A percentile compares a stretch with the other conserved stretches of the same genome.
These are phyloP conservation scores for Lophochroa leadbeateri DNA, from an alignment of 2,113 vertebrate genomes.

Conservation along the genomic window DNA sequence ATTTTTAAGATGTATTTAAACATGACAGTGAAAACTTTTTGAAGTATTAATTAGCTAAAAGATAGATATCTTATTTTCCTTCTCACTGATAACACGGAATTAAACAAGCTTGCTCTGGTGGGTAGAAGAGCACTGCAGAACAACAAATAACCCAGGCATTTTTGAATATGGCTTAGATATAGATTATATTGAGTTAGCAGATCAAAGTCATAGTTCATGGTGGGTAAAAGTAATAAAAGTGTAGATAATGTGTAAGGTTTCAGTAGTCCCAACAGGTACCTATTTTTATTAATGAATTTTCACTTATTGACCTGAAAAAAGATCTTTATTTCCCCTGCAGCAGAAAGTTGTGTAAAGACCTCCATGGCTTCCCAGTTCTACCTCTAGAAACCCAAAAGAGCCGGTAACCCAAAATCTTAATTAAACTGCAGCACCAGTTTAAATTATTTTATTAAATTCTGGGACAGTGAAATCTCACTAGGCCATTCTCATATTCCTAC, in stretches of 20 bases:
- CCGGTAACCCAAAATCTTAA: not conserved
- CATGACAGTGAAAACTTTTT: not conserved
- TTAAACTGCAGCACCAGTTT: not conserved
- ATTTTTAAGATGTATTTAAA: not conserved
- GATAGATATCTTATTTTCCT: not conserved
- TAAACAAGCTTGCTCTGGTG: not conserved
- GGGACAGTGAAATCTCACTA: conserved; percentile 43
- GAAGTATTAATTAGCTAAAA: not conserved
- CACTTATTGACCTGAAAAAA: not conserved
- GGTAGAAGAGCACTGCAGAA: not conserved
- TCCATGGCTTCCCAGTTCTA: not conserved
- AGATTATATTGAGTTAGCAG: not conserved
- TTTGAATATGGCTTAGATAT: not conserved
- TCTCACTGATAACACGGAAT: not conserved
- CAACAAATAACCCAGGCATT: not conserved
- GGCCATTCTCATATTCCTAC: not conserved
- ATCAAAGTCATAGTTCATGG: not conserved
- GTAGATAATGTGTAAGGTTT: not conserved
- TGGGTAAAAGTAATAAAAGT: not conserved
- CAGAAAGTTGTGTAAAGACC: not conserved
- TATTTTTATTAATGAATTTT: not conserved
- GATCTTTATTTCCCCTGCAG: not conserved
- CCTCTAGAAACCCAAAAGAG: not conserved
- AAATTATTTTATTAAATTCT: conserved; percentile 10
- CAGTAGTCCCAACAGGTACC: not conserved